phyloP scores from a whole-genome alignment of 2,113 vertebrate genomes.

The Indri indri region DNA sequence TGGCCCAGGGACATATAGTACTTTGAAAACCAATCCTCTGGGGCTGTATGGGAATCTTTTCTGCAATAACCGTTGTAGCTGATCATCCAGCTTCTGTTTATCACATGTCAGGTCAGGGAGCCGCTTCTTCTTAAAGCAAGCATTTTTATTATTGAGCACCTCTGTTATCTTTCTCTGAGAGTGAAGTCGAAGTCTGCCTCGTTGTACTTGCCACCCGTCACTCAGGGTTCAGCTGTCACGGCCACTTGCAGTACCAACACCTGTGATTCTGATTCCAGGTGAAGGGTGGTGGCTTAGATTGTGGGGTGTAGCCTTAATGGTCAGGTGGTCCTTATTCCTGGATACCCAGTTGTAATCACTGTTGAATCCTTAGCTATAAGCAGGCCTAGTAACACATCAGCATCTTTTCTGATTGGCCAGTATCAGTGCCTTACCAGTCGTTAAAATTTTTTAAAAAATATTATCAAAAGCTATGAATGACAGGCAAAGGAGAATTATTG shows the following conservation, averaged over 20 bases:
- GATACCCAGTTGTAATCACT: background rate
- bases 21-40: background rate
- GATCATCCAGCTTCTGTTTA: background rate
- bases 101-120: background rate
- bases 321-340: background rate
- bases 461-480: background rate
- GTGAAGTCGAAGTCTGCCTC: background rate
- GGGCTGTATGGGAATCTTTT: background rate
- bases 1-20: background rate
- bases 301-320: background rate
- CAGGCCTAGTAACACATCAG: background rate
- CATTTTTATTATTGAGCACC: background rate
- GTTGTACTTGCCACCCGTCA: background rate
- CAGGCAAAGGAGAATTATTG: background rate
- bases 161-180: background rate
- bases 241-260: background rate
- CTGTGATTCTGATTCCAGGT: background rate
- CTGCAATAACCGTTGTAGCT: background rate
- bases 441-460: background rate
- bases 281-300: background rate
- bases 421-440: background rate
- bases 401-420: background rate
- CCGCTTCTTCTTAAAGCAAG: background rate
- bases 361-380: background rate
- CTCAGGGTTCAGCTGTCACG: background rate